These are phyloP conservation scores for Hesperophylax magnus DNA, from an alignment of 1,140 invertebrate species.

Conservation along the genomic window DNA sequence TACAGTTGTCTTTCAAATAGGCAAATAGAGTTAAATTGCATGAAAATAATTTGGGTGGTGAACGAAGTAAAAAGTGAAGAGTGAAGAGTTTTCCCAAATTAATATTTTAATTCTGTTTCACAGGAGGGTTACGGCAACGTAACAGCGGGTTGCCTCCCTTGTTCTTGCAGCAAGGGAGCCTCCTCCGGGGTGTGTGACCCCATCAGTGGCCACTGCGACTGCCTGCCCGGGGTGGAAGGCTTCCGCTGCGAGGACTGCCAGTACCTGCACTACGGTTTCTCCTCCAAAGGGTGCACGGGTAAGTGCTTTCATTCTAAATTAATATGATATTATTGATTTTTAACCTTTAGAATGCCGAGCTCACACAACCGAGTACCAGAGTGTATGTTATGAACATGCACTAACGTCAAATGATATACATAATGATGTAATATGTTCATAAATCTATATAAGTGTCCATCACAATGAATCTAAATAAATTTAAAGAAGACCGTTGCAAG, in stretches of 20 bases:
- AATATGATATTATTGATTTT: background rate
- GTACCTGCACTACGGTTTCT: slow-evolving; percentile 83
- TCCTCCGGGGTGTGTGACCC: slow-evolving; percentile 78
- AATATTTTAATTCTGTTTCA: background rate
- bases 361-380: too few relatives aligned
- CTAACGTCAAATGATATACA: too few relatives aligned
- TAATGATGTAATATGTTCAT: too few relatives aligned
- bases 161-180: slow-evolving; percentile 86
- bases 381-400: too few relatives aligned
- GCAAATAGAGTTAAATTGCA: background rate
- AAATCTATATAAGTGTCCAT: too few relatives aligned
- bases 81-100: too few relatives aligned
- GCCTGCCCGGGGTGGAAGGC: slow-evolving; percentile 81
- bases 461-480: too few relatives aligned
- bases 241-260: slow-evolving; percentile 85
- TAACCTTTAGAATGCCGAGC: too few relatives aligned
- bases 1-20: background rate
- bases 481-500: too few relatives aligned
- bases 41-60: background rate
- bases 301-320: slow-evolving; percentile 63
- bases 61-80: background rate
- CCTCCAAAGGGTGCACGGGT: slow-evolving; percentile 80
- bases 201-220: slow-evolving; percentile 82
- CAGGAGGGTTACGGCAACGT: slow-evolving; percentile 75
- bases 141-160: slow-evolving; percentile 80